Evolutionary conservation across 2,113 vertebrate species (phyloP), one percentile per base, ranked within the genome.

Genomic region (Heteronetta atricapilla): DNA sequence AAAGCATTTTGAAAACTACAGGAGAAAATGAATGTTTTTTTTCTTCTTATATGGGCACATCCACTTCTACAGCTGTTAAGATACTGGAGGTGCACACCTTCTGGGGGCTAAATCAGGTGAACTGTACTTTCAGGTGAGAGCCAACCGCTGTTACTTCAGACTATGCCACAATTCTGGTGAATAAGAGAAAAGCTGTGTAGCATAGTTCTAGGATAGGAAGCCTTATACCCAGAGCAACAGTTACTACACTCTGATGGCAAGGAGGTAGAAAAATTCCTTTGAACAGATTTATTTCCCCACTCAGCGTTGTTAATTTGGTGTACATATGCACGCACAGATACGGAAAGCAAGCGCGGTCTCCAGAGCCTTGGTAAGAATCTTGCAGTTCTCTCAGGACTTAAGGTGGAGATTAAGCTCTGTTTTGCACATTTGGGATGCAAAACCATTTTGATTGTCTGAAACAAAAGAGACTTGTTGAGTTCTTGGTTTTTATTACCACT

Each of bases 121-220:
- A 23, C 52, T 60, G 58, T 2, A 1, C 77, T 83, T 74, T 68
- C 55, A 77, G 18, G 23, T 5, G 9, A 31, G 40, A 81, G 60
- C n/a, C 23, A 38, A 1, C 26, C 44, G 68, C 31, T 70, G n/a
- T 16, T 81, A 14, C 1, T 70, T 10, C 22, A 13, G 48, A 8
- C 69, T 16, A 31, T 67, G 60, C 66, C 60, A 38, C 33, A 50
- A 8, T 52, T 81, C 64, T 53, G 28, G 13, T 8, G 55, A 58
- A 38, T 0, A 1, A 50, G 23, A 46, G 4, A 58, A 69, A 68
- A 74, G 25, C 3, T 1, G 1, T 3, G 6, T 33, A 11, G 46
- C 8, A 3, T 59, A 52, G 26, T 46, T 88, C 29, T 60, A 31
- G 33, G 38, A 42, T 14, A 56, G 42, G 42, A 63, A 70, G 8